Base-by-base conservation (phyloP, 30 jellyfish, hydroid and myxozoan species). In the Calvadosia cruxmelitensis region DNA sequence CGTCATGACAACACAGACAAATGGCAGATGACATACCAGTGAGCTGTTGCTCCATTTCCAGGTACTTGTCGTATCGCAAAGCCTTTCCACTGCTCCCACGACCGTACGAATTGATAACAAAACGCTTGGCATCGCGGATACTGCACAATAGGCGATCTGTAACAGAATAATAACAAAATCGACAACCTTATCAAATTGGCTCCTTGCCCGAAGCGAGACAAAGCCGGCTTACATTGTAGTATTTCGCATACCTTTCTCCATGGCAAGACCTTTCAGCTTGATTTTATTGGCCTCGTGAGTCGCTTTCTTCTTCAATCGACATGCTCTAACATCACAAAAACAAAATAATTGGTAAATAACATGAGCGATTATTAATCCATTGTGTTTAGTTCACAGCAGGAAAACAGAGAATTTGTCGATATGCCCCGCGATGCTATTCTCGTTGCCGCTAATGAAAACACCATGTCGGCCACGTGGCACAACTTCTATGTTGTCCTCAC, bases 251-350 rank as follows among this genome's bases (percentile, higher is more conserved):
- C 95, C 75, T 63, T 76, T 76, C 66, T 83, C 95, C 67, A 76
- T 84, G 28, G 67, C 86, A 64, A 83, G 68, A 32, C 95, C 95
- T 52, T 53, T 66, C n/a, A 83, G 53, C 53, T 83, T 83, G 20
- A 83, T 83, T 67, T 83, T 83, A 71, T 83, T 83, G 34, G 95
- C 92, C 36, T 83, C 95, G 51, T 83, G 95, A 0, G 89, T 85
- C 31, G 95, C 95, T 32, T 83, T 83, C 32, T 83, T 83, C 86
- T 83, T 83, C 68, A 83, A 64, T 53, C 95, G 95, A 52, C 95
- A 83, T 27, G 95, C 95, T 61, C 92, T 83, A 63, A 5, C 35
- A 63, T 63, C 29, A 20, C 1, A 64, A 5, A 27, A 61, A 27
- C 53, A 35, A 16, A 15, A 1, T 13, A 27, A n/a, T 23, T 13